A percentile compares a stretch with the other conserved stretches of the same genome.
Evolutionary conservation across 2,797 vertebrate genomes (phyloP).

Genomic region (Prionace glauca): DNA sequence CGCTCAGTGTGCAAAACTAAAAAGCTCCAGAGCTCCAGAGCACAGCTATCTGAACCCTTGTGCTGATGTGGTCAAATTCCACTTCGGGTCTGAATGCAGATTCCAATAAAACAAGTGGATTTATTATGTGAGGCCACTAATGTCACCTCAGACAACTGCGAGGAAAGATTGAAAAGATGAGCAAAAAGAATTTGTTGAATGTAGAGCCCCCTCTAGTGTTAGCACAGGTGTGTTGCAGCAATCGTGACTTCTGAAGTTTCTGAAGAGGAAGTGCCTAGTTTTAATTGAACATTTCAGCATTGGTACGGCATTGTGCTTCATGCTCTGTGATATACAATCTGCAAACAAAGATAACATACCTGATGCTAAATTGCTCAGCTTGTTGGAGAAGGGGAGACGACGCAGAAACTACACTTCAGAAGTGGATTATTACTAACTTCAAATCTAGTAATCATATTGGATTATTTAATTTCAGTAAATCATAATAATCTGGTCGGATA

Average conservation of each 20-base stretch:
- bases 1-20: neutral
- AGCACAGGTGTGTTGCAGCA: neutral
- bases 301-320: neutral
- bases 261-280: neutral
- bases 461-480: neutral
- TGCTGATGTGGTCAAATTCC: neutral
- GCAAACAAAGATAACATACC: neutral
- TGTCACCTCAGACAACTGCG: too few species aligned
- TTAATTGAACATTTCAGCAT: neutral
- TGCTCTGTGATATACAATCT: neutral
- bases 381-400: neutral
- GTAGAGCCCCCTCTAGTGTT: slow-evolving; percentile 3
- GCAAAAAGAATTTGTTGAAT: too few species aligned
- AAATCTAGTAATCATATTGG: neutral
- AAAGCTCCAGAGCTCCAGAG: neutral
- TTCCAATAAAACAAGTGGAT: neutral
- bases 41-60: neutral
- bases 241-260: neutral
- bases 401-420: neutral
- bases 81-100: neutral
- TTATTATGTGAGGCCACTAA: neutral
- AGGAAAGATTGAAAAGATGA: neutral
- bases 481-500: neutral
- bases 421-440: neutral
- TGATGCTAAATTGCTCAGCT: neutral